A percentile compares a stretch with the other conserved stretches of the same genome.
Conservation (phyloP, 2,113 vertebrate species). For the Podarcis muralis region DNA sequence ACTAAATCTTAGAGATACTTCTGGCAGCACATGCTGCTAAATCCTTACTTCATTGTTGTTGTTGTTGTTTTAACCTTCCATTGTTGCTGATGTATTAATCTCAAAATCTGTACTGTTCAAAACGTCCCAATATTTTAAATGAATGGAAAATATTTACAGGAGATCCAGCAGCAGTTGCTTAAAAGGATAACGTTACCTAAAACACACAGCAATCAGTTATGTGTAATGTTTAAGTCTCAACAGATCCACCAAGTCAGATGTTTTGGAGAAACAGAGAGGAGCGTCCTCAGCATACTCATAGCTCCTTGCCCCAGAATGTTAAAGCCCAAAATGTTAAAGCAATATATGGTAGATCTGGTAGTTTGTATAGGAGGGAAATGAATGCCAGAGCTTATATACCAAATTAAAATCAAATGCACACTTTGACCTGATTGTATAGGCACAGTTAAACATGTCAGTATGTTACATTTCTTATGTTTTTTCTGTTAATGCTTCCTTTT, state of each 20-base stretch:
- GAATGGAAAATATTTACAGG: neutral
- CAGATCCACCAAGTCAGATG: too few relatives aligned
- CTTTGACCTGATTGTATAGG: neutral
- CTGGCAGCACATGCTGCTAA: neutral
- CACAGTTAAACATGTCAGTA: neutral
- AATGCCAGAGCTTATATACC: neutral
- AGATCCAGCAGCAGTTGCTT: neutral
- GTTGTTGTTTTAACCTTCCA: neutral
- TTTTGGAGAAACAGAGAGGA: too few relatives aligned
- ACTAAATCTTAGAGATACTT: neutral
- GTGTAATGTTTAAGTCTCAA: too few relatives aligned
- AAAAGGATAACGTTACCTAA: too few relatives aligned
- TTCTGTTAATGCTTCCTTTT: slow-evolving; percentile 24
- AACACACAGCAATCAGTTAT: too few relatives aligned
- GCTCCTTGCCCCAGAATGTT: too few relatives aligned
- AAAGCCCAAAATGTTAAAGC: neutral
- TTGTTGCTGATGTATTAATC: neutral
- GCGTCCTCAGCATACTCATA: too few relatives aligned
- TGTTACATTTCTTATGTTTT: neutral
- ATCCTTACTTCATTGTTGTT: neutral
- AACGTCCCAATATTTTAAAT: neutral
- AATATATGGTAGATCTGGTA: neutral
- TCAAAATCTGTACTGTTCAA: neutral
- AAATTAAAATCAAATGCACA: neutral
- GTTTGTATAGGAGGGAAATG: neutral